Percentiles rank a stretch among this genome's conserved stretches.
Evolutionary conservation across 2,797 vertebrate genomes (phyloP).

Genomic region (Gadopsis marmoratus): DNA sequence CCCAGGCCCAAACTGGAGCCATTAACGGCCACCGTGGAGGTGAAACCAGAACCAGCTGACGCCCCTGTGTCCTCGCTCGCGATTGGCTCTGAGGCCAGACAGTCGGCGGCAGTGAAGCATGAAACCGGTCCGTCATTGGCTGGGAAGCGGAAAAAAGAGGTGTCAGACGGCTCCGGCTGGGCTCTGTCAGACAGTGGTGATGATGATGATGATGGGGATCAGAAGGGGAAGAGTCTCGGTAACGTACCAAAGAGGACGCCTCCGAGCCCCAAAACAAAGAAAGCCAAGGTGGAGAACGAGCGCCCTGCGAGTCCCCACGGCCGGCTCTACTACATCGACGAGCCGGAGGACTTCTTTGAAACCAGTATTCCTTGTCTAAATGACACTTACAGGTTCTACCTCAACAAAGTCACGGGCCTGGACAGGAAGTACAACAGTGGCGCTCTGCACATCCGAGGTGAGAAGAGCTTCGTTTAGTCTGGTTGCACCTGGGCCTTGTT

Average conservation of each 20-base stretch:
- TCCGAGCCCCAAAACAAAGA: constrained; percentile 44
- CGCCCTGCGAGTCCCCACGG: constrained; percentile 73
- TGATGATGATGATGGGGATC: constrained; percentile 52
- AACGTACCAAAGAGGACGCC: constrained; percentile 31
- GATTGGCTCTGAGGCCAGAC: constrained; percentile 81
- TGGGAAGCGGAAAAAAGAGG: constrained; percentile 81
- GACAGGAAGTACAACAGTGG: constrained; percentile 90
- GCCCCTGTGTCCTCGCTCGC: constrained; percentile 32
- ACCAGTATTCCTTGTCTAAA: constrained; percentile 83
- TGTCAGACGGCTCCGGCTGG: constrained; percentile 88
- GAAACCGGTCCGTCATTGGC: constrained; percentile 69
- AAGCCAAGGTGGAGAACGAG: constrained; percentile 65
- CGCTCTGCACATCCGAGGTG: constrained; percentile 95
- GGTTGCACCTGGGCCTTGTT: neutral
- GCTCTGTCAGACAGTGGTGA: constrained; percentile 94
- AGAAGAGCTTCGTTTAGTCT: constrained; percentile 18
- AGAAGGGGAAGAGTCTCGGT: constrained; percentile 25
- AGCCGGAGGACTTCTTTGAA: constrained; percentile 87
- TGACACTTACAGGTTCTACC: constrained; percentile 92
- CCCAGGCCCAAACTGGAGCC: constrained; percentile 34
- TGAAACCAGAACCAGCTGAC: constrained; percentile 64
- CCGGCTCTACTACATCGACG: constrained; percentile 67
- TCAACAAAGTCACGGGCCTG: constrained; percentile 95
- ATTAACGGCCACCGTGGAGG: constrained; percentile 2
- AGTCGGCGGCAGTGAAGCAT: constrained; percentile 70